A percentile compares a stretch with the other conserved stretches of the same genome.
phyloP scores from a whole-genome alignment of 2,797 vertebrate genomes.

The Esox masquinongy region DNA sequence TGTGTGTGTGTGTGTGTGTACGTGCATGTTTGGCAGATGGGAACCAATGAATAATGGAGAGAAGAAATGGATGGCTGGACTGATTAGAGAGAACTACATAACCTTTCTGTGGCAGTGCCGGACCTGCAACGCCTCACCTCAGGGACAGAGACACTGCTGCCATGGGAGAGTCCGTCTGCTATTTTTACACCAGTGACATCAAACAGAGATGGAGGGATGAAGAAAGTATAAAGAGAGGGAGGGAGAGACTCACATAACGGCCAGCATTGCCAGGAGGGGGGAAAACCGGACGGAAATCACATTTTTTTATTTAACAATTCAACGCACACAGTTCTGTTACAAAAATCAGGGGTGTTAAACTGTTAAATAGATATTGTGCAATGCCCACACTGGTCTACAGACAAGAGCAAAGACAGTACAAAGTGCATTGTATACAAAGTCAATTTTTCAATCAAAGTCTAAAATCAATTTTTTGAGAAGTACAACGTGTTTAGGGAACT shows the following conservation, averaged over 20 bases:
- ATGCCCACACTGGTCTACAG: too few relatives aligned
- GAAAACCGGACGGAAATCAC: too few relatives aligned
- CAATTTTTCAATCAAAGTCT: too few relatives aligned
- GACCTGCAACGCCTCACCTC: slow-evolving; percentile 19
- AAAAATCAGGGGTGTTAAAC: too few relatives aligned
- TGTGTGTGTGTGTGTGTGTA: slow-evolving; percentile 1
- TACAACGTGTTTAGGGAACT: too few relatives aligned
- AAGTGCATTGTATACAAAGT: too few relatives aligned
- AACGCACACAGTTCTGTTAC: too few relatives aligned
- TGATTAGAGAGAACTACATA: slow-evolving; percentile 67
- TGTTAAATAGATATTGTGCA: too few relatives aligned
- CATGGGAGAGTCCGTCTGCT: slow-evolving; percentile 78
- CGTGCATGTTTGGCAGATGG: slow-evolving; percentile 28
- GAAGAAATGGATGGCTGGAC: slow-evolving; percentile 64
- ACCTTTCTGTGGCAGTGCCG: slow-evolving; percentile 43
- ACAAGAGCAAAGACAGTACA: too few relatives aligned
- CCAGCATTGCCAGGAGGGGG: too few relatives aligned
- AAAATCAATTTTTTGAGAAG: too few relatives aligned
- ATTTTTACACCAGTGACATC: slow-evolving; percentile 78
- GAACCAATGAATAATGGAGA: slow-evolving; percentile 72
- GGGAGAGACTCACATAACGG: slow-evolving; percentile 11
- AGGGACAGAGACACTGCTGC: slow-evolving; percentile 37
- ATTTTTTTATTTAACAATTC: too few relatives aligned
- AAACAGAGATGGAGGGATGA: slow-evolving; percentile 49
- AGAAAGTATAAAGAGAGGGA: slow-evolving; percentile 25